A percentile compares a stretch with the other conserved stretches of the same genome.
Conservation (phyloP, 2,797 vertebrate species). For the Lepilemur ruficaudatus region DNA sequence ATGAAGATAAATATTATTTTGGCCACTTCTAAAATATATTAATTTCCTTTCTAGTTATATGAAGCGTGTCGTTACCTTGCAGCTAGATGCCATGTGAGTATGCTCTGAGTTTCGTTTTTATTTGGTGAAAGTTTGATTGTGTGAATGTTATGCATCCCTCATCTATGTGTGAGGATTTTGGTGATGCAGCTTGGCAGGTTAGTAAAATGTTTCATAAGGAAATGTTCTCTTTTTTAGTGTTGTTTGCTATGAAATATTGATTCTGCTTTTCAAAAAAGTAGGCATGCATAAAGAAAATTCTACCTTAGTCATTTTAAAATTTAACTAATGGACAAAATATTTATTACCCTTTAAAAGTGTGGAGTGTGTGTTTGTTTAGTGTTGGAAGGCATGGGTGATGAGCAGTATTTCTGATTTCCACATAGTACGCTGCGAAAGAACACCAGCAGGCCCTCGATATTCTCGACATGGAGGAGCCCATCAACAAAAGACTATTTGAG, state of each 20-base stretch:
- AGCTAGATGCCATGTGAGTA: constrained; percentile 98
- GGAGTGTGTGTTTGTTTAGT: not conserved
- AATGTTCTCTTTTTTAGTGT: not conserved
- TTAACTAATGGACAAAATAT: not conserved
- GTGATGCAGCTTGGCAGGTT: not conserved
- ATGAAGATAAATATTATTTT: not conserved
- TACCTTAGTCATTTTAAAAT: not conserved
- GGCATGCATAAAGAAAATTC: not conserved
- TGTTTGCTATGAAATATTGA: constrained; percentile 18
- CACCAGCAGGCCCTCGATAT: constrained; percentile 98
- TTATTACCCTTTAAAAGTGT: not conserved
- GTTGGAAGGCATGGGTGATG: not conserved
- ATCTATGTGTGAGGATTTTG: not conserved
- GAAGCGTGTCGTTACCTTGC: constrained; percentile 98
- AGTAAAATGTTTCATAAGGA: not conserved
- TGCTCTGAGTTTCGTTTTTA: not conserved
- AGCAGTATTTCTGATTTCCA: not conserved
- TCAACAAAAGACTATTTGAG: constrained; percentile 93
- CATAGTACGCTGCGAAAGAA: constrained; percentile 95
- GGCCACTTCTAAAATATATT: constrained; percentile 4
- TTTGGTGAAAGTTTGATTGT: not conserved
- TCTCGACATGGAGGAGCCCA: constrained; percentile 95
- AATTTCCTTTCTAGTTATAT: constrained; percentile 89
- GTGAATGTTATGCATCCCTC: not conserved
- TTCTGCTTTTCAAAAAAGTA: not conserved